Base-by-base conservation (phyloP, 2,797 vertebrate genomes). In the Parotocinclus haroldoi region DNA sequence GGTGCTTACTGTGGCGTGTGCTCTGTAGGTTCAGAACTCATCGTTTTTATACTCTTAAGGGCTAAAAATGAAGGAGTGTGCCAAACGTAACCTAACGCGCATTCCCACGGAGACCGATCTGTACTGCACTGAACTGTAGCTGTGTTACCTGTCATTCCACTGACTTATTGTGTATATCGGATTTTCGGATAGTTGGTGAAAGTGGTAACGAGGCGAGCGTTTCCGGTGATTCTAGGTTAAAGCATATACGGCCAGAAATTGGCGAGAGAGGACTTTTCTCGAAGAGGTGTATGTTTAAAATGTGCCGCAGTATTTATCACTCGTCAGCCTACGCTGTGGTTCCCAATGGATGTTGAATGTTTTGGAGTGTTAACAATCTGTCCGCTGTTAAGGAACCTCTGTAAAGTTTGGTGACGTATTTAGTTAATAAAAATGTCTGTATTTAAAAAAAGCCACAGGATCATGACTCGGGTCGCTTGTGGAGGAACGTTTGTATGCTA, bases 371-470 rank as follows among this genome's bases (percentile, higher is more conserved):
- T 73, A 63, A 64, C 67, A 67, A 51, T 76, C 66, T 76, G 77
- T 74, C 66, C 72, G 65, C 66, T 75, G 71, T 78, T 59, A 66
- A 80, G 80, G 67, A 63, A 80, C 79, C 77, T 78, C 74, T 82
- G 83, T 78, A 85, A 86, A 87, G 88, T 87, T 79, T 71, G 81
- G 84, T 89, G 83, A 85, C 81, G 70, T 83, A 85, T 89, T 89
- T 90, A 88, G 82, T 87, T 87, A 88, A 89, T 90, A 89, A 90
- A 91, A 83, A n/a, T n/a, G n/a, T n/a, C n/a, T n/a, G n/a, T n/a
- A n/a, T n/a, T n/a, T n/a, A n/a, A n/a, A n/a, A n/a, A n/a, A n/a
- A n/a, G n/a, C n/a, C n/a, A n/a, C n/a, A n/a, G n/a, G n/a, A n/a
- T n/a, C n/a, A n/a, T n/a, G n/a, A n/a, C n/a, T n/a, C n/a, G n/a